Conservation (phyloP, 1,140 invertebrate genomes). For the Drosophila mojavensis region DNA sequence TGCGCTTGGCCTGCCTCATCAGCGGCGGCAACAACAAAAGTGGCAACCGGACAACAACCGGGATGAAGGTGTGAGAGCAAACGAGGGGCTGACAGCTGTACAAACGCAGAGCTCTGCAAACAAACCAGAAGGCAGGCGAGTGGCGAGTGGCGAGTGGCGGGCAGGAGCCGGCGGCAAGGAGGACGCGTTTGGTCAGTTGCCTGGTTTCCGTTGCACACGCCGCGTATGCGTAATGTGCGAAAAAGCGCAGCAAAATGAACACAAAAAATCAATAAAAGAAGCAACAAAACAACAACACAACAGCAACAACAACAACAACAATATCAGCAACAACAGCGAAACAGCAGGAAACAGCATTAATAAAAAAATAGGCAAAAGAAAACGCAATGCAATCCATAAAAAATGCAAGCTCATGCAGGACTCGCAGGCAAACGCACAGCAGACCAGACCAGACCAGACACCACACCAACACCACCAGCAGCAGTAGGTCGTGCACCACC, state of each 20-base stretch:
- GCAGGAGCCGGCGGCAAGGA: conserved; percentile 1
- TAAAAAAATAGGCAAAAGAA: conserved; percentile 33
- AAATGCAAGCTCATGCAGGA: conserved; percentile 51
- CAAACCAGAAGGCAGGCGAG: conserved; percentile 27
- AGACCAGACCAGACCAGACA: too few species aligned
- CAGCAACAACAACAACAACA: not conserved
- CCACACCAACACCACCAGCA: too few species aligned
- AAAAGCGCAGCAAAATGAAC: conserved; percentile 59
- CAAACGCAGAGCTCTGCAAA: conserved; percentile 67
- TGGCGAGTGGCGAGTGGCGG: not conserved
- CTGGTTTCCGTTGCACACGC: conserved; percentile 75
- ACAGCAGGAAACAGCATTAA: conserved; percentile 14
- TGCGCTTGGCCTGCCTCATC: conserved; percentile 17
- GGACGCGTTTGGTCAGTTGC: conserved; percentile 77
- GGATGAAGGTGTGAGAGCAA: conserved; percentile 34
- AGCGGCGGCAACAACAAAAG: conserved; percentile 19
- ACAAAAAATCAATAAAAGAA: conserved; percentile 75
- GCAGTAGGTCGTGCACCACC: too few species aligned
- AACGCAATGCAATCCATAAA: conserved; percentile 47
- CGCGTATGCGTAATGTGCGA: conserved; percentile 72
- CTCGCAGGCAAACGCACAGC: not conserved
- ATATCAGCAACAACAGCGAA: not conserved
- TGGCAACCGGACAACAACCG: conserved; percentile 6
- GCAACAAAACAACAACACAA: conserved; percentile 15
- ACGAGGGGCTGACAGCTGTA: conserved; percentile 70